These are phyloP conservation scores for Littorina saxatilis DNA, from an alignment of 1,140 invertebrate species.

Conservation along the genomic window DNA sequence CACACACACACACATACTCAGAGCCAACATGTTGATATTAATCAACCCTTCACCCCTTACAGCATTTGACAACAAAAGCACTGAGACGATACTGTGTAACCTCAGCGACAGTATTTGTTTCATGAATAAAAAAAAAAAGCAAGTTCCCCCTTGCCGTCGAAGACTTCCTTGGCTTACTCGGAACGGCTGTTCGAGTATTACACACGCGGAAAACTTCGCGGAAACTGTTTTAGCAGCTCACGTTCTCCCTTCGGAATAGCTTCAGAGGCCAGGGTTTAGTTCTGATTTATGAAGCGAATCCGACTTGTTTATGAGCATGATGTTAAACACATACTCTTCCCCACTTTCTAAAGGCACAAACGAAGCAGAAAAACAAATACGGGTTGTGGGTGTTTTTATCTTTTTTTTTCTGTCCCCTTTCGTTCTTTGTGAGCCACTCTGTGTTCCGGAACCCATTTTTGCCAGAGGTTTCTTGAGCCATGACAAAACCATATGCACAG, in stretches of 20 bases:
- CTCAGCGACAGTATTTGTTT: background rate
- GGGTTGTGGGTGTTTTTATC: background rate
- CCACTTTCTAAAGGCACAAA: background rate
- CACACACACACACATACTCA: no score
- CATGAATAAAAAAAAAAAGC: background rate
- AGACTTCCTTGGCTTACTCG: no score
- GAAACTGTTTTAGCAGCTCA: background rate
- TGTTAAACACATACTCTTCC: constrained; percentile 20
- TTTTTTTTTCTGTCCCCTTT: background rate
- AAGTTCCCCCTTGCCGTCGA: background rate
- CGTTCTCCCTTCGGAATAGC: background rate
- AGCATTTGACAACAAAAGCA: background rate
- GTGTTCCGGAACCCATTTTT: background rate
- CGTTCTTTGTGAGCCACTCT: background rate
- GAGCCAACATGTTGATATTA: no score
- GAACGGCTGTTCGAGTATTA: background rate
- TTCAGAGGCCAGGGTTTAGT: constrained; percentile 15
- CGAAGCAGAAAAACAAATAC: constrained; percentile 33
- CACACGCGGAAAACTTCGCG: no score
- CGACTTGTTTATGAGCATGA: constrained; percentile 30
- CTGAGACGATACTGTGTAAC: background rate
- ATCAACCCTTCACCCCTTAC: no score
- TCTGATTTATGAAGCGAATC: constrained; percentile 31
- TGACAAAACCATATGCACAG: background rate
- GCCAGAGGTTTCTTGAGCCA: background rate